These are phyloP conservation scores for Staurois parvus DNA, from an alignment of 2,797 vertebrate species.

Conservation along the genomic window DNA sequence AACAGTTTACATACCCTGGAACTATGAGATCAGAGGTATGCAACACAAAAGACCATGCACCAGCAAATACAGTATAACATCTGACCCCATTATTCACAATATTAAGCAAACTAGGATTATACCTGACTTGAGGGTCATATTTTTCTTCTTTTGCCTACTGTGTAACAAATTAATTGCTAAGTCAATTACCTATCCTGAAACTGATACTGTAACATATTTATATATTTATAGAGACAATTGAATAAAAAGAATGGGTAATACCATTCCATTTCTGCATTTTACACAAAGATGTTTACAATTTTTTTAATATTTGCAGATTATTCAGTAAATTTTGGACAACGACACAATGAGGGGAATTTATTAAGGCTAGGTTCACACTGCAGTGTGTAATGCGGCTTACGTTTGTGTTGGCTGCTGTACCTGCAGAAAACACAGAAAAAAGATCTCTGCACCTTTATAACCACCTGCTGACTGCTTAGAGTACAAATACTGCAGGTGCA, in stretches of 20 bases:
- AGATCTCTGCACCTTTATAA: too few species aligned
- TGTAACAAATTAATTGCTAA: background rate
- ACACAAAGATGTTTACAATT: too few species aligned
- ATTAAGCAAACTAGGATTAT: background rate
- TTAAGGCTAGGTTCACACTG: too few species aligned
- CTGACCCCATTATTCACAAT: background rate
- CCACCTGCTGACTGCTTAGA: too few species aligned
- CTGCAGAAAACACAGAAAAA: too few species aligned
- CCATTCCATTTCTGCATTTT: background rate
- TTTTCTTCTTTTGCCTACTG: background rate
- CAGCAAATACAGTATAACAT: slow-evolving; percentile 75
- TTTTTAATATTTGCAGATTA: too few species aligned
- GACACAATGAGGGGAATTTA: too few species aligned
- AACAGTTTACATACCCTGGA: slow-evolving; percentile 63
- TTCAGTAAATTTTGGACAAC: too few species aligned
- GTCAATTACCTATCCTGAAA: too few species aligned
- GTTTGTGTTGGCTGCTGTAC: too few species aligned
- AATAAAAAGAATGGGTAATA: background rate
- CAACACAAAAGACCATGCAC: slow-evolving; percentile 81
- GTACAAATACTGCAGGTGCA: too few species aligned
- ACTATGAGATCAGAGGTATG: slow-evolving; percentile 65
- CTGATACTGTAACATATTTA: background rate
- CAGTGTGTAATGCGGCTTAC: too few species aligned
- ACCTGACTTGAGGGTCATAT: background rate
- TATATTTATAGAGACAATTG: background rate